Evolutionary conservation across 1,140 invertebrate species (phyloP).

Genomic region (Pristionchus pacificus): DNA sequence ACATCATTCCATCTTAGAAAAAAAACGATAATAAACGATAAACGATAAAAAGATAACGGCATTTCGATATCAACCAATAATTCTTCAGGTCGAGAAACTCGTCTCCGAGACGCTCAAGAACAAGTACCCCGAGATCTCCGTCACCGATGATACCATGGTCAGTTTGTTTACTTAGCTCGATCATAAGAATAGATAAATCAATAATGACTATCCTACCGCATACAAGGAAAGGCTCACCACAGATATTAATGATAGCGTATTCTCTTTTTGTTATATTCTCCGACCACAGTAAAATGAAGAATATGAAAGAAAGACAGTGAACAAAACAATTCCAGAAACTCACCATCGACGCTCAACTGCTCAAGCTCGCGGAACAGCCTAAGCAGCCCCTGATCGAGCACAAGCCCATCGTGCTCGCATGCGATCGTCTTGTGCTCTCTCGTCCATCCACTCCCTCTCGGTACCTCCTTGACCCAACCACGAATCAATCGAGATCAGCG

Average conservation of each 20-base stretch:
- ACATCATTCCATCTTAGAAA: too few species aligned
- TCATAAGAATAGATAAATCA: background rate
- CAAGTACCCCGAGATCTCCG: background rate
- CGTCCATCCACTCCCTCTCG: slow-evolving; percentile 14
- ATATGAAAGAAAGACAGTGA: too few species aligned
- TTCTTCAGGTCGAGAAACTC: background rate
- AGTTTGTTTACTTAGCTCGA: background rate
- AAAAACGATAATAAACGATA: too few species aligned
- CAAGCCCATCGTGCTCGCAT: slow-evolving; percentile 21
- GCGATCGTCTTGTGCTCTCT: slow-evolving; percentile 16
- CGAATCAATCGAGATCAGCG: too few species aligned
- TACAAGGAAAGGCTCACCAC: too few species aligned
- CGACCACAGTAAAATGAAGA: too few species aligned
- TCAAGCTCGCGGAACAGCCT: slow-evolving; percentile 17
- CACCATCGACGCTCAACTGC: slow-evolving; percentile 28
- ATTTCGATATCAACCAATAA: too few species aligned
- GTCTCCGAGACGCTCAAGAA: background rate
- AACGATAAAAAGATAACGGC: background rate
- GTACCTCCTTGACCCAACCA: background rate
- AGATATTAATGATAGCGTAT: too few species aligned
- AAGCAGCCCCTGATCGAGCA: slow-evolving; percentile 24
- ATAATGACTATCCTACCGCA: too few species aligned
- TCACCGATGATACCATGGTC: background rate
- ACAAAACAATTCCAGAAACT: slow-evolving; percentile 26
- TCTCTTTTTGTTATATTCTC: too few species aligned